Base-by-base conservation (phyloP, 1,140 invertebrate genomes). In the Cydia fagiglandana region DNA sequence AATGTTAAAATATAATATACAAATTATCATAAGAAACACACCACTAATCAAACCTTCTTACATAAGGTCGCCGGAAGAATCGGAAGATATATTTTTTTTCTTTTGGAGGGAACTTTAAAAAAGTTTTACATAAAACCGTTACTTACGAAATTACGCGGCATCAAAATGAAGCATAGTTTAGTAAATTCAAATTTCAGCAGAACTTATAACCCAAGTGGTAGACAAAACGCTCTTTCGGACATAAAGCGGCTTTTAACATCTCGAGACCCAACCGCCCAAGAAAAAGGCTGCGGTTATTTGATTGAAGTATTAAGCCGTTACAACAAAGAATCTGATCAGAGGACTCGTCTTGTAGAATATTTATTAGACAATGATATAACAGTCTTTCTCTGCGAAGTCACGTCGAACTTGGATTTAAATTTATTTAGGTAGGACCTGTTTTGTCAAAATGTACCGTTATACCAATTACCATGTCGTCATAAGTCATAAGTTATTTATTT, bases 341-440 rank as follows among this genome's bases (percentile, higher is more conserved):
- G 84, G 66, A 74, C 64, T 73, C 78, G 80, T 50, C 84, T 89
- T 79, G 74, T 90, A 1, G 83, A 91, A 80, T 91, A 91, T 82
- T 84, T 93, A 75, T 79, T 93, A 15, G 85, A 92, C 2, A 91
- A 91, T 76, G 91, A 92, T 76, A 90, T 93, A 50, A 83, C 83
- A 45, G 85, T 91, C 34, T 92, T 92, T 79, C 82, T 92, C 2
- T 92, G 90, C 77, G 90, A 90, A 86, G 87, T 89, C n/a, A 89
- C 84, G 47, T 86, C 87, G 17, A 92, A 91, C 74, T 86, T 92
- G 75, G 88, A 91, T 77, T 89, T 88, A 61, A 77, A 81, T 28
- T 78, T 92, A 17, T 91, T 92, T 78, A 86, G 84, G 91, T 92
- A 80, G 75, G 83, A 12, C 83, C 10, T 61, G n/a, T 24, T 53